Evolutionary conservation across 2,888 invertebrate species (phyloP).

Genomic region (Eristalinus aeneus): DNA sequence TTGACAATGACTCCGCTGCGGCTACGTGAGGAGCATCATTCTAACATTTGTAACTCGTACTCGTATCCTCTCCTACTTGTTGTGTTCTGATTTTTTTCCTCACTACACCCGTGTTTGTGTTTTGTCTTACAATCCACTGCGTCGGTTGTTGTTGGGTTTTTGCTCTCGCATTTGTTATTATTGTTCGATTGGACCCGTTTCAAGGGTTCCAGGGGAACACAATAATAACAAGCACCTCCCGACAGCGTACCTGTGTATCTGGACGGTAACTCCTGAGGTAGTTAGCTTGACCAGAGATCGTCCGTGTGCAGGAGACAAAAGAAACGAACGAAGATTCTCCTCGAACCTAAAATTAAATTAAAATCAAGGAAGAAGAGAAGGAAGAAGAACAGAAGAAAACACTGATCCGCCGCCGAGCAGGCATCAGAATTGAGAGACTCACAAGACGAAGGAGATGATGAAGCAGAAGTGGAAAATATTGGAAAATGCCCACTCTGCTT

Average conservation of each 20-base stretch:
- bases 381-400: not conserved
- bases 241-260: not conserved
- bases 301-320: conserved; percentile 1
- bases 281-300: not conserved
- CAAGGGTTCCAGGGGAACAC: conserved; percentile 6
- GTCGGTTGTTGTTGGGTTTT: not conserved
- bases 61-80: not conserved
- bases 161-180: conserved; percentile 28
- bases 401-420: not conserved
- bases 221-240: conserved; percentile 43
- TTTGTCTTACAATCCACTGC: conserved; percentile 4
- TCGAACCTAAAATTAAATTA: conserved; percentile 48
- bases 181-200: conserved; percentile 45
- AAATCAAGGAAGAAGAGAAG: conserved; percentile 17
- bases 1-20: not conserved
- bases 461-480: conserved; percentile 33
- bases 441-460: not conserved
- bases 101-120: not conserved
- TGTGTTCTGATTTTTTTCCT: not conserved
- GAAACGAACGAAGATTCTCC: conserved; percentile 12
- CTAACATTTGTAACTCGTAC: conserved; percentile 11
- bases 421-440: not conserved
- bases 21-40: conserved; percentile 25
- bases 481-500: conserved; percentile 41
- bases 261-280: conserved; percentile 10